Evolutionary conservation across 2,113 vertebrate species (phyloP), one percentile per base, ranked within the genome.

Genomic region (Tachuris rubrigastra): DNA sequence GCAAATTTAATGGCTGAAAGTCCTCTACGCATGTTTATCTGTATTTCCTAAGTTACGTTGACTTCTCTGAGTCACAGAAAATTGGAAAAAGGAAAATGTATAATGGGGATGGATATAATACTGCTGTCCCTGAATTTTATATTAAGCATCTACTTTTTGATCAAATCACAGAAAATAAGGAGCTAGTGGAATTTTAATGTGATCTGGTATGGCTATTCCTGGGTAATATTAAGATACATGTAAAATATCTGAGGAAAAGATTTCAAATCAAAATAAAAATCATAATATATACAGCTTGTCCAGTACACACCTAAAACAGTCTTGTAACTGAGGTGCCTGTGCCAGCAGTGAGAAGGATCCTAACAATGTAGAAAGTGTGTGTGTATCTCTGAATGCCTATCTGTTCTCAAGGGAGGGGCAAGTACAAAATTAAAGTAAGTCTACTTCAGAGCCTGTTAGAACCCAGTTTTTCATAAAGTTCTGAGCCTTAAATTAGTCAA

Each of bases 11-110:
- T 41, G 30, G 66, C 46, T 73, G 33, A 19, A 90, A 83, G 55
- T 49, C 23, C 23, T 66, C 62, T 88, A 6, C 35, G 21, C 1
- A 0, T 0, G 0, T 72, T n/a, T 50, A 23, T 72, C 27, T 68
- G 3, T 63, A 37, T 68, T 89, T 91, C 42, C 44, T 68, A 85
- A 94, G 15, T 79, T 60, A 60, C 37, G 9, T 11, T 87, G 77
- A 50, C 20, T 83, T 67, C 30, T 67, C 52, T 6, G 12, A 90
- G 22, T 83, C 69, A 83, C 27, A 73, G 37, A 81, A 49, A 27
- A 50, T 16, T 10, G 13, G 13, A 27, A 80, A 83, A 58, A 23
- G 14, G 59, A 75, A 33, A 75, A 7, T 1, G 1, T 66, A 14
- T 55, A 83, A 23, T 30, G 22, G 23, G 21, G 21, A 73, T 52